Base-by-base conservation (phyloP, 2,113 vertebrate genomes). In the Casuarius casuarius region DNA sequence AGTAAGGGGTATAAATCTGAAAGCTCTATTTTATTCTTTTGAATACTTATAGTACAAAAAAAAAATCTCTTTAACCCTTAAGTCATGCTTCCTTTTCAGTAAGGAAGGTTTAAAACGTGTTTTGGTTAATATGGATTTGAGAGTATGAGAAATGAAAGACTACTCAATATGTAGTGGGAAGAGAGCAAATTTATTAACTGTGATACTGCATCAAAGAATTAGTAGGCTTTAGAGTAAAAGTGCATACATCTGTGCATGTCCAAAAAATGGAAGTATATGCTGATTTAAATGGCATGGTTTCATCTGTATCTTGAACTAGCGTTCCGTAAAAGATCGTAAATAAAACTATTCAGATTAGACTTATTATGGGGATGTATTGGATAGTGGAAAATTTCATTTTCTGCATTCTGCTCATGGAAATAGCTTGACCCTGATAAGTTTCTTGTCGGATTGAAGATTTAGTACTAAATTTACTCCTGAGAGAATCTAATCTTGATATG, bases 241-340 rank as follows among this genome's bases (percentile, higher is more conserved):
- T 8, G 17, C 0, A 0, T 51, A 7, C 8, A 21, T 80, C 49
- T 61, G 2, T 19, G 14, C 11, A 16, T 48, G 16, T 52, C 25
- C 29, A 54, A 28, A 28, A 89, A 89, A 6, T 46, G 14, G 28
- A 89, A 35, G 33, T 29, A 14, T 44, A 1, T 44, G 22, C 51
- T 35, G 40, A 75, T 56, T 56, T 54, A 62, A 87, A 75, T 28
- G 49, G 29, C 12, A 5, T 59, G 49, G 5, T 4, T 3, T 54
- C 40, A 19, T 54, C n/a, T 80, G 9, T 58, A 4, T 58, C 86
- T 73, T 58, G 35, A 85, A 42, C 1, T 73, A 20, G 3, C 11
- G 20, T 54, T 61, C 29, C 9, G 28, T 28, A 35, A 73, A 66
- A 67, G 33, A 38, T 49, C 0, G 1, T 35, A 63, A 81, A 38